These are phyloP conservation scores for Strigamia maritima DNA, from an alignment of 2,888 invertebrate species.

Conservation along the genomic window DNA sequence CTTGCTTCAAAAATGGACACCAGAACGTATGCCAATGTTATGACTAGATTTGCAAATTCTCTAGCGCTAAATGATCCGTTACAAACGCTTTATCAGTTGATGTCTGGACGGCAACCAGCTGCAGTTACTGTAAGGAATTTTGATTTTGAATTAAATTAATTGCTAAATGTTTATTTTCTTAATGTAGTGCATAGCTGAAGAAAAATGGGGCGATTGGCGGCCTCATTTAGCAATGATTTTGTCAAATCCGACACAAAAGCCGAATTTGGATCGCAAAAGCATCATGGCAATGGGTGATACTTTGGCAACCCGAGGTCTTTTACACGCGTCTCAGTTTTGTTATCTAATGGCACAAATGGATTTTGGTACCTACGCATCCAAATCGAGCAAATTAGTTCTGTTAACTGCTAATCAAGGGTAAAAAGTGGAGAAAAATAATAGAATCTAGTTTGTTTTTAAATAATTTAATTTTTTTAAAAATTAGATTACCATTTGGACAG, in stretches of 20 bases:
- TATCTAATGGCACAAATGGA: slow-evolving; percentile 80
- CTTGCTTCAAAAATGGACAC: slow-evolving; percentile 82
- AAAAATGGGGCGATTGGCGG: slow-evolving; percentile 76
- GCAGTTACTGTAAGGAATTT: slow-evolving; percentile 64
- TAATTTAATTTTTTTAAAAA: neutral
- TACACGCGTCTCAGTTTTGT: slow-evolving; percentile 92
- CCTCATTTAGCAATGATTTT: slow-evolving; percentile 94
- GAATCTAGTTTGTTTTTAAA: neutral
- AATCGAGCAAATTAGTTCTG: slow-evolving; percentile 69
- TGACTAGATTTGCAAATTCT: slow-evolving; percentile 81
- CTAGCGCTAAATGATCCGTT: slow-evolving; percentile 80
- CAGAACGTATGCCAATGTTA: slow-evolving; percentile 77
- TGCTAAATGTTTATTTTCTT: slow-evolving; percentile 3
- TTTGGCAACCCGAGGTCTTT: slow-evolving; percentile 69
- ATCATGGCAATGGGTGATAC: slow-evolving; percentile 65
- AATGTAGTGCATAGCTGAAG: slow-evolving; percentile 54
- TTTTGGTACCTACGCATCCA: slow-evolving; percentile 58
- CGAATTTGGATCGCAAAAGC: slow-evolving; percentile 73
- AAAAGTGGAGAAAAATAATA: slow-evolving; percentile 1
- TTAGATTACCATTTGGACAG: slow-evolving; percentile 50
- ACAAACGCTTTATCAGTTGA: slow-evolving; percentile 88
- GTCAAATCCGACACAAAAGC: slow-evolving; percentile 69
- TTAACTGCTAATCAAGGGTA: slow-evolving; percentile 67
- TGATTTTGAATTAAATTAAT: neutral
- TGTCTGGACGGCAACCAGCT: slow-evolving; percentile 75